A percentile compares a stretch with the other conserved stretches of the same genome.
Conservation (phyloP, 2,888 invertebrate species). For the Nowickia ferox region DNA sequence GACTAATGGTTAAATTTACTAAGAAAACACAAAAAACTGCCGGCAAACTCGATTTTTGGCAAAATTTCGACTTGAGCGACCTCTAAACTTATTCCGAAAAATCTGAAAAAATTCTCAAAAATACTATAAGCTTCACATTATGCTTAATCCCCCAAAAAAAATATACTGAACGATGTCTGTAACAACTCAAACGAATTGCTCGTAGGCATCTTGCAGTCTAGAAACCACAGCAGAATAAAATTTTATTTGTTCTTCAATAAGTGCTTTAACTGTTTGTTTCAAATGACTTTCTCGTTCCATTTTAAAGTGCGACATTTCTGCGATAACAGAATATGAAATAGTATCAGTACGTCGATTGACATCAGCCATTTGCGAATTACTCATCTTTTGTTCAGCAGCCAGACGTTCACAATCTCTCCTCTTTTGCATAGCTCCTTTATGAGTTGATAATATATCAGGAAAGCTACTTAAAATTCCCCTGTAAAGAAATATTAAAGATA, state of each 20-base stretch:
- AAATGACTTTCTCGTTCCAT: conserved; percentile 93
- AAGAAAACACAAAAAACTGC: too few relatives aligned
- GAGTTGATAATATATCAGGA: conserved; percentile 94
- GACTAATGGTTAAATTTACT: too few relatives aligned
- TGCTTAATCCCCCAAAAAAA: too few relatives aligned
- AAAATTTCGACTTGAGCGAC: too few relatives aligned
- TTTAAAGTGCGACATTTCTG: conserved; percentile 97
- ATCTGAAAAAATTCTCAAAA: too few relatives aligned
- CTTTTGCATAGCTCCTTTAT: conserved; percentile 95
- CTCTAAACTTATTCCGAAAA: too few relatives aligned
- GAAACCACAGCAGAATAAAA: conserved; percentile 94
- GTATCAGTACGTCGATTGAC: conserved; percentile 93
- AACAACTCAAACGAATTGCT: conserved; percentile 81
- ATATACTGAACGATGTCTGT: background rate
- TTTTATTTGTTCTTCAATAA: conserved; percentile 93
- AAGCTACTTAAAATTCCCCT: conserved; percentile 94
- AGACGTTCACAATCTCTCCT: conserved; percentile 93
- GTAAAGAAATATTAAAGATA: conserved; percentile 36
- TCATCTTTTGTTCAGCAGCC: conserved; percentile 91
- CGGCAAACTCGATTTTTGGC: too few relatives aligned
- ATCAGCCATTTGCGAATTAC: conserved; percentile 90
- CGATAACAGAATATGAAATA: conserved; percentile 95
- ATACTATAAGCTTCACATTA: too few relatives aligned
- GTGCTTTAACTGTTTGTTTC: conserved; percentile 92
- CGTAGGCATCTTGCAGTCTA: conserved; percentile 87